Percentiles rank a stretch among this genome's conserved stretches.
These are phyloP conservation scores for Phycodurus eques DNA, from an alignment of 2,113 vertebrate species.

Conservation along the genomic window DNA sequence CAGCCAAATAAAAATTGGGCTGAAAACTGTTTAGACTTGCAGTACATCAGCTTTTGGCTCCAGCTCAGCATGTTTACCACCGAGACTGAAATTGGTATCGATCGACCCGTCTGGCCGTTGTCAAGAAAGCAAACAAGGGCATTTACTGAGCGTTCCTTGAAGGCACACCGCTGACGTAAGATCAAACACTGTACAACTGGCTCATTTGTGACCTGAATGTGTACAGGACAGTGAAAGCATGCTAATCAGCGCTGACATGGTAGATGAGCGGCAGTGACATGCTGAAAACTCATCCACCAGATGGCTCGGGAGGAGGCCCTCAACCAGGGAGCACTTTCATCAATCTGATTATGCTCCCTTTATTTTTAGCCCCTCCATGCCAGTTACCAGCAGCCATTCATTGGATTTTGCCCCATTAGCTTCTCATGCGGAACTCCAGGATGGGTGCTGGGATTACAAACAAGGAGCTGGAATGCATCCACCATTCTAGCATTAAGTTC, in stretches of 20 bases:
- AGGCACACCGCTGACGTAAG: not conserved
- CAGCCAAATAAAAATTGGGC: not conserved
- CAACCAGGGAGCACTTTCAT: constrained; percentile 68
- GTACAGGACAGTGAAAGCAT: constrained; percentile 26
- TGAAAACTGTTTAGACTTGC: not conserved
- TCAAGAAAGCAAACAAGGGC: constrained; percentile 1
- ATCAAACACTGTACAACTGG: not conserved
- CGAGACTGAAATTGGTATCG: constrained; percentile 10
- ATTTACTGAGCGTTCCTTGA: not conserved
- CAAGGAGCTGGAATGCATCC: constrained; percentile 1
- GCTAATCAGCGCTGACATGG: constrained; percentile 36
- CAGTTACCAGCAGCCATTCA: constrained; percentile 59
- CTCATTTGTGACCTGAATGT: not conserved
- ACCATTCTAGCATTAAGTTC: not conserved
- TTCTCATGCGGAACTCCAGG: constrained; percentile 46
- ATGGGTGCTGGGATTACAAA: constrained; percentile 37
- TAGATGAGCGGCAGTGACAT: constrained; percentile 52
- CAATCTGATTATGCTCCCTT: constrained; percentile 73
- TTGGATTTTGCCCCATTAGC: constrained; percentile 69
- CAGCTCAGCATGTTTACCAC: constrained; percentile 5
- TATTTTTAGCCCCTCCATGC: constrained; percentile 71
- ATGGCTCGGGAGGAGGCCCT: constrained; percentile 64
- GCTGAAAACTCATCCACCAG: constrained; percentile 61
- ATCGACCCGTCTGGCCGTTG: not conserved
- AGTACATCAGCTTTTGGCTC: not conserved